Base-by-base conservation (phyloP, 2,113 vertebrate species). In the Chloebia gouldiae region DNA sequence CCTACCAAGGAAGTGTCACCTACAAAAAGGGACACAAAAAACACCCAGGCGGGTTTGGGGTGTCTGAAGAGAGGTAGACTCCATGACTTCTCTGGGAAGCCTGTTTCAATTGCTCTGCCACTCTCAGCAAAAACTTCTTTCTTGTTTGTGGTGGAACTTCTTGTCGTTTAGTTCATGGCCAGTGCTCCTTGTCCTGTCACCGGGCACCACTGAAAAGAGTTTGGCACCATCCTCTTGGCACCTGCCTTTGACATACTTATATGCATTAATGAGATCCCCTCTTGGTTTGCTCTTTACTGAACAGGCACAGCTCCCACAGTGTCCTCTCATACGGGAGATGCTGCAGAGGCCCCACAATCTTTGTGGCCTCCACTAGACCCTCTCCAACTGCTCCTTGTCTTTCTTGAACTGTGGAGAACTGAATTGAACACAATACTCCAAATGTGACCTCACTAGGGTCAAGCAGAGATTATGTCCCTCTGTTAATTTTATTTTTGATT, bases 311-410 rank as follows among this genome's bases (percentile, higher is more conserved):
- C 10, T 82, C 5, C 14, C 5, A 4, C 31, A 47, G 21, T 6
- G 3, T 35, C 24, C 35, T 40, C 33, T 28, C 8, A 20, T 11
- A 54, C 0, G 0, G 15, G 40, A 76, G 21, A 13, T 31, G 24
- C 11, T 82, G 25, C 39, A 0, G 2, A 40, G 0, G 12, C 21
- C 30, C 0, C 10, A 22, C n/a, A 1, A 11, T 54, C 21, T 61
- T 31, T 76, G 56, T 42, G 35, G 21, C 10, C 10, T 54, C 21
- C 0, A 0, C 61, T 61, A 47, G 11, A 35, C 15, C 14, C 25
- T 42, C 63, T 76, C 25, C 47, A 54, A 1, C 3, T 61, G 9
- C 9, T 69, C 47, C 63, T 27, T 82, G 11, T 27, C 24, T 47
- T 40, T 27, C n/a, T 54, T 47, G 40, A 1, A 16, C 25, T 47